phyloP scores from a whole-genome alignment of 2,888 invertebrate species.

The Athalia circularis region DNA sequence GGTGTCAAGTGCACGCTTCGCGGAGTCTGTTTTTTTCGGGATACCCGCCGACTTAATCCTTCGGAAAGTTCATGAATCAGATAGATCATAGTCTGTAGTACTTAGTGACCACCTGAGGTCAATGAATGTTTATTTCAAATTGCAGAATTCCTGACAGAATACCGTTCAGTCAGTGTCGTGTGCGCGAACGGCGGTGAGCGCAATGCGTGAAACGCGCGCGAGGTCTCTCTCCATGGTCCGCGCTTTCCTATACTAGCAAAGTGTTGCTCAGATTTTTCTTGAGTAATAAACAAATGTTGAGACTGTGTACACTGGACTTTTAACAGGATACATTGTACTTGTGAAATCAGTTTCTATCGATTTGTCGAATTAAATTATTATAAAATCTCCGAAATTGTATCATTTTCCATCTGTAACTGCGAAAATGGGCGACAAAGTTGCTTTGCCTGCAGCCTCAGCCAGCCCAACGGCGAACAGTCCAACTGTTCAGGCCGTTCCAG shows the following conservation, averaged over 20 bases:
- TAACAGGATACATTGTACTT: background rate
- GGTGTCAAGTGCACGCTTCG: slow-evolving; percentile 38
- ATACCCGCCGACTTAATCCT: slow-evolving; percentile 7
- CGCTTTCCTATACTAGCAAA: slow-evolving; percentile 52
- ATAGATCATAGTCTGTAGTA: slow-evolving; percentile 29
- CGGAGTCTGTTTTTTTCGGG: slow-evolving; percentile 30
- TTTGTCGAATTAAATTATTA: background rate
- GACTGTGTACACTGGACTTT: slow-evolving; percentile 3
- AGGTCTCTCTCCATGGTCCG: slow-evolving; percentile 65
- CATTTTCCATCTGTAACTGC: background rate
- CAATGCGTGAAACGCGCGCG: slow-evolving; percentile 38
- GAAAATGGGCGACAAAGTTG: slow-evolving; percentile 41
- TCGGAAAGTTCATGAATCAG: background rate
- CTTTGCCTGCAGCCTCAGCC: slow-evolving; percentile 33
- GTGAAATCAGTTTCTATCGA: background rate
- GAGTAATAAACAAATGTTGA: slow-evolving; percentile 32
- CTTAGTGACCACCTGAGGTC: slow-evolving; percentile 10
- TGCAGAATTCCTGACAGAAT: slow-evolving; percentile 6
- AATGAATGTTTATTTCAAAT: background rate
- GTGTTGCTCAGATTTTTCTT: slow-evolving; percentile 29
- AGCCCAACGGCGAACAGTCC: slow-evolving; percentile 34
- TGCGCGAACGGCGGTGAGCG: slow-evolving; percentile 26
- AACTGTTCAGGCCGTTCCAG: slow-evolving; percentile 31
- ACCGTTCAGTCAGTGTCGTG: slow-evolving; percentile 26
- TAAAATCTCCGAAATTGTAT: background rate